phyloP scores from a whole-genome alignment of 2,888 invertebrate genomes.

The Drepanosiphum platanoidis region DNA sequence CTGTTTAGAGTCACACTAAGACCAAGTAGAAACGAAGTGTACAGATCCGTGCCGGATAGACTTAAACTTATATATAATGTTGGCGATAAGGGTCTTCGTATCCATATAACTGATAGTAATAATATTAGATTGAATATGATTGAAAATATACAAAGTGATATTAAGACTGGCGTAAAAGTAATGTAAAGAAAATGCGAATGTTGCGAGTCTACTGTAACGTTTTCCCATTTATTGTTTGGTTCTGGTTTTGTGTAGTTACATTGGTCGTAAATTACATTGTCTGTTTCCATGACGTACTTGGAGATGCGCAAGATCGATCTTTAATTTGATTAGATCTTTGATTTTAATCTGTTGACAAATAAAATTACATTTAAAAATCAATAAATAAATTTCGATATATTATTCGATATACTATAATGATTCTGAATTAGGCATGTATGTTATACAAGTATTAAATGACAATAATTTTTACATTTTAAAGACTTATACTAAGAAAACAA shows the following conservation, averaged over 20 bases:
- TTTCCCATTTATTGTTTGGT: constrained; percentile 24
- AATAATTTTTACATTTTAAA: too few species aligned
- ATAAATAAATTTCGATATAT: too few species aligned
- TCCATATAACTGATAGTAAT: constrained; percentile 71
- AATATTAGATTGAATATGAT: constrained; percentile 71
- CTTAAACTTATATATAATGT: constrained; percentile 73
- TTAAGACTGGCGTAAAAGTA: constrained; percentile 66
- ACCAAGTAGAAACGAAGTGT: constrained; percentile 70
- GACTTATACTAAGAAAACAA: too few species aligned
- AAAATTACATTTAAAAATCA: neutral
- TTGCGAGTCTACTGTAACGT: constrained; percentile 9
- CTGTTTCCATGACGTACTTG: neutral
- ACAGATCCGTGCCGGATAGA: constrained; percentile 66
- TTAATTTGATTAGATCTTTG: too few species aligned
- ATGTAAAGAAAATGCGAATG: constrained; percentile 65
- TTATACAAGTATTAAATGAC: too few species aligned
- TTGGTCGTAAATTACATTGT: neutral
- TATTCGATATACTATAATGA: too few species aligned
- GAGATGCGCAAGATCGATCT: neutral
- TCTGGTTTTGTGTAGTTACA: neutral
- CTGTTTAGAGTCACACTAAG: constrained; percentile 71
- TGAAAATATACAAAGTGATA: constrained; percentile 70
- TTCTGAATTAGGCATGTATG: too few species aligned
- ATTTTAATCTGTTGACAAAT: neutral
- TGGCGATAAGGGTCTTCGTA: constrained; percentile 71